phyloP scores from a whole-genome alignment of 2,888 invertebrate genomes.

The Sphaerophoria taeniata region DNA sequence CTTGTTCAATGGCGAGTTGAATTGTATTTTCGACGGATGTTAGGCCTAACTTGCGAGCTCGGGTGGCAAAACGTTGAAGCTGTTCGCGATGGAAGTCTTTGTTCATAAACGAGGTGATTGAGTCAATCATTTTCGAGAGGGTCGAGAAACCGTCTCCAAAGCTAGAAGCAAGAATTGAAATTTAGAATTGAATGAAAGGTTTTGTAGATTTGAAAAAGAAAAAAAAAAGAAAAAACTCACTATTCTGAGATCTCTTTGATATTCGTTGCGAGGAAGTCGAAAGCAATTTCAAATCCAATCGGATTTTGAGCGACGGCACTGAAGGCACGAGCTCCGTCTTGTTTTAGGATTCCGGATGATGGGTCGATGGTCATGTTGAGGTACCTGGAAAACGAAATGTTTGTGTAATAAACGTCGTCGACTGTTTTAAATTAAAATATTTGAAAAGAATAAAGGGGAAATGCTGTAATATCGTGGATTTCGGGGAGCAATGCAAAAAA shows the following conservation, averaged over 20 bases:
- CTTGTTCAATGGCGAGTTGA: slow-evolving; percentile 81
- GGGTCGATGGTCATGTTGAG: slow-evolving; percentile 83
- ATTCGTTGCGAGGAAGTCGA: slow-evolving; percentile 84
- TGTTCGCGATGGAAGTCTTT: slow-evolving; percentile 83
- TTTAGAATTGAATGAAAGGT: too few relatives aligned
- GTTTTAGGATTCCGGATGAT: slow-evolving; percentile 85
- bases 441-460: too few relatives aligned
- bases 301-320: slow-evolving; percentile 85
- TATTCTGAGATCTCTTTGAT: slow-evolving; percentile 82
- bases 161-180: slow-evolving; percentile 77
- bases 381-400: slow-evolving; percentile 81
- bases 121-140: slow-evolving; percentile 84
- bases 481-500: too few relatives aligned
- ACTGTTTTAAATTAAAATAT: too few relatives aligned
- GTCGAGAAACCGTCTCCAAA: slow-evolving; percentile 85
- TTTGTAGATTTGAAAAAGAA: too few relatives aligned
- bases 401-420: not conserved
- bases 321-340: slow-evolving; percentile 86
- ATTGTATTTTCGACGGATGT: slow-evolving; percentile 80
- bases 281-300: slow-evolving; percentile 85
- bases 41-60: slow-evolving; percentile 79
- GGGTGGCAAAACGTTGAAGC: slow-evolving; percentile 79
- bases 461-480: too few relatives aligned
- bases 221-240: slow-evolving; percentile 77
- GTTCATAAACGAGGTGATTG: slow-evolving; percentile 84